Base-by-base conservation (phyloP, 2,113 vertebrate genomes). In the Cairina moschata region DNA sequence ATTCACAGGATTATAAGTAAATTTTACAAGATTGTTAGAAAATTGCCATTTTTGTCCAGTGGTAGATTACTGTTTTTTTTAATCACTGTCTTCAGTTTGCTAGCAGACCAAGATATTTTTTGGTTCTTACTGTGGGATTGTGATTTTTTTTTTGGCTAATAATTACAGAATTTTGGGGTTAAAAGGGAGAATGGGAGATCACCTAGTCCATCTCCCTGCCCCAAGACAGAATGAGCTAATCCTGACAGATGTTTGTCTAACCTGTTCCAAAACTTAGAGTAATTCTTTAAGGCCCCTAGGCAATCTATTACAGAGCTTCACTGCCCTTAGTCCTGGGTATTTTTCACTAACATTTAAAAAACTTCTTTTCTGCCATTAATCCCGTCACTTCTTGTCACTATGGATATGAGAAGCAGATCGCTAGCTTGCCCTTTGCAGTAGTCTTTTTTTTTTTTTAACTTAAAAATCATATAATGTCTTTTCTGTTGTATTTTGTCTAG, bases 141-240 rank as follows among this genome's bases (percentile, higher is more conserved):
- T 20, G 38, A 5, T 40, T 40, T 50, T 22, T 22, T 22, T 84
- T 85, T 56, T 74, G 8, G 17, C 31, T 92, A 89, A 67, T 91
- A 88, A 75, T 81, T 34, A n/a, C 17, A 81, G 77, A 89, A 91
- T 91, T 91, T 79, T 56, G 68, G 73, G 56, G 80, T 93, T 93
- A 89, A 94, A 95, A 93, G 56, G 48, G 86, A 91, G 74, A 11
- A 4, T 69, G 72, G 65, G 52, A 86, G 81, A 84, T 94, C 77
- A 75, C 78, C 56, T 84, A 91, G 91, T 96, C 96, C 88, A 89
- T 94, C 92, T 91, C 52, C 42, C 73, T 93, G 69, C 73, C 86
- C 69, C 69, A 84, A 93, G 86, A 91, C 88, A 95, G 42, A 60
- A 96, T 95, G 91, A 97, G 83, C 69, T 97, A 95, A 96, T 95